Evolutionary conservation across 1,140 invertebrate species (phyloP).

Genomic region (Bacillus rossius): DNA sequence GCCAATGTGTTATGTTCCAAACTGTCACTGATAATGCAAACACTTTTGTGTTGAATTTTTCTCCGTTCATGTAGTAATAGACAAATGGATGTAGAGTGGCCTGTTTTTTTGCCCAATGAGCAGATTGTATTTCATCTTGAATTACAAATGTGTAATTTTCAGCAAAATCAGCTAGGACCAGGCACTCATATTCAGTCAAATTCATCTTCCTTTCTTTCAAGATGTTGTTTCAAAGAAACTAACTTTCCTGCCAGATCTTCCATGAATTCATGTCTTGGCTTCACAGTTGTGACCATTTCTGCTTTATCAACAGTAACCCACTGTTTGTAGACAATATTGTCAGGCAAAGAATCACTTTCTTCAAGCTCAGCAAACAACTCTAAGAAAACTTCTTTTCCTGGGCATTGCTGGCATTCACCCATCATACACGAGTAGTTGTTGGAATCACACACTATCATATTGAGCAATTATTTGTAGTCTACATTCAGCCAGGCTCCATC

Average conservation of each 20-base stretch:
- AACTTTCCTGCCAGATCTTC: no score
- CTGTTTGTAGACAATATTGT: constrained; percentile 5
- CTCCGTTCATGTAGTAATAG: constrained; percentile 12
- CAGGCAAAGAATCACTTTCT: constrained; percentile 8
- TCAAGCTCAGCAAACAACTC: constrained; percentile 6
- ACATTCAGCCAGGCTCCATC: neutral
- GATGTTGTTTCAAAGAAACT: neutral
- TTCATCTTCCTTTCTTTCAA: constrained; percentile 9
- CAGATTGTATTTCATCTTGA: constrained; percentile 23
- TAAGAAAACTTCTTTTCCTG: constrained; percentile 3
- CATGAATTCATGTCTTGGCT: constrained; percentile 3
- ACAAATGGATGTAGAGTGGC: constrained; percentile 21
- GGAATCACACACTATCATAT: constrained; percentile 2
- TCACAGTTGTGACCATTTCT: constrained; percentile 12
- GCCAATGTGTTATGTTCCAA: constrained; percentile 11
- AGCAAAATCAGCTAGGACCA: constrained; percentile 20
- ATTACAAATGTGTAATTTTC: constrained; percentile 24
- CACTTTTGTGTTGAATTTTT: neutral
- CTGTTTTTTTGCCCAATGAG: no score
- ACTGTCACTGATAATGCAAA: constrained; percentile 11
- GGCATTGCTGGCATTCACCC: constrained; percentile 3
- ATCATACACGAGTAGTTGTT: constrained; percentile 12
- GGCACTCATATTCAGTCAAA: constrained; percentile 1
- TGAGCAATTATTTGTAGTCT: constrained; percentile 8
- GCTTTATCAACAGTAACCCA: constrained; percentile 12